These are phyloP conservation scores for Anadara kagoshimensis DNA, from an alignment of 1,140 invertebrate genomes.

Conservation along the genomic window DNA sequence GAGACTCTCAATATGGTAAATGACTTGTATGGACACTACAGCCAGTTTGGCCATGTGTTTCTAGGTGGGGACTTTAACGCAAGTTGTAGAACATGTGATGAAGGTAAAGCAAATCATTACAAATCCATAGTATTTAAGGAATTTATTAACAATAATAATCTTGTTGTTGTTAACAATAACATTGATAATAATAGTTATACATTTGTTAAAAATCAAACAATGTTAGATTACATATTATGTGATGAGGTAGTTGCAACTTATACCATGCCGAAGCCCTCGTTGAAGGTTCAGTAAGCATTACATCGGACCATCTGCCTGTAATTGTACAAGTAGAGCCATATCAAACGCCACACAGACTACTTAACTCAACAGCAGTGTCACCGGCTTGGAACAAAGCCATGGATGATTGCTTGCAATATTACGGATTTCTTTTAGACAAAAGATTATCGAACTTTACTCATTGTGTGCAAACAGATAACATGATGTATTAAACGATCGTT, in stretches of 20 bases:
- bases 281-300: background rate
- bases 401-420: background rate
- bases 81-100: background rate
- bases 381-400: background rate
- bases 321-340: background rate
- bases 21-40: background rate
- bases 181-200: background rate
- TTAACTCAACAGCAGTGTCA: background rate
- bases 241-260: background rate
- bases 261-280: background rate
- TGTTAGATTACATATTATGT: conserved; percentile 4
- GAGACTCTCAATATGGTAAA: background rate
- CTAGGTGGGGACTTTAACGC: conserved; percentile 4
- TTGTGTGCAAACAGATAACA: background rate
- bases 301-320: background rate
- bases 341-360: background rate
- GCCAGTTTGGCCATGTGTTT: background rate
- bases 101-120: background rate
- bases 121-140: background rate
- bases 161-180: background rate
- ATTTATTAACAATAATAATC: background rate
- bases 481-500: background rate
- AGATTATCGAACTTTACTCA: background rate
- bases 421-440: background rate
- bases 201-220: background rate